Base-by-base conservation (phyloP, 2,888 invertebrate species). In the Coleophora deauratella region DNA sequence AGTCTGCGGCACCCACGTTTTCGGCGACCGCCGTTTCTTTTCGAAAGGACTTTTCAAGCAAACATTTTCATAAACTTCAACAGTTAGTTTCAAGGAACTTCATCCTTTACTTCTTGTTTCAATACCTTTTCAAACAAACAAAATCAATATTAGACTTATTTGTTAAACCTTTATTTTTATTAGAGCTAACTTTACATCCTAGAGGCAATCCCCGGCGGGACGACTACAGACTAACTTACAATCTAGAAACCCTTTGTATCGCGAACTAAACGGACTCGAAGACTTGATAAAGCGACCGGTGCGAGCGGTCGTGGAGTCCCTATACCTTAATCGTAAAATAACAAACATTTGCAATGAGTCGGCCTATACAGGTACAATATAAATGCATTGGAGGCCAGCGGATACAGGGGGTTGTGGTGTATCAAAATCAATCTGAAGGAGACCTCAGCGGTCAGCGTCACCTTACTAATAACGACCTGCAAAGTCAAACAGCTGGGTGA, bases 51-150 rank as follows among this genome's bases (percentile, higher is more conserved):
- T 69, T 66, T 82, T 82, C 80, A 74, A 79, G 72, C 71, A 78
- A 81, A 85, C 67, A 80, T 81, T 82, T 84, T 81, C 81, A 79
- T 21, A 82, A 77, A 85, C 85, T 86, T 85, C 82, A 81, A 84
- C 73, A 84, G 78, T 74, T 79, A 82, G 71, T 79, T 82, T 85
- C 84, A 84, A 84, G 82, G 85, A 85, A 88, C 88, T 89, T 91
- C 91, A 91, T 91, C 91, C 91, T 90, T 91, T 89, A 90, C 90
- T 90, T 91, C 91, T 91, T 91, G 90, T 90, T 91, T 91, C 90
- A 90, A 90, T 90, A 91, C 91, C 91, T 91, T 91, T 88, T 90
- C 89, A 91, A 91, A 91, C 90, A 91, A 91, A 91, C 90, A 91
- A 91, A 91, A 89, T 88, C 85, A 87, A 86, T 76, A 88, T 89